Evolutionary conservation across 2,888 invertebrate genomes (phyloP), one percentile per base, ranked within the genome.

Genomic region (Ornithoptera alexandrae): DNA sequence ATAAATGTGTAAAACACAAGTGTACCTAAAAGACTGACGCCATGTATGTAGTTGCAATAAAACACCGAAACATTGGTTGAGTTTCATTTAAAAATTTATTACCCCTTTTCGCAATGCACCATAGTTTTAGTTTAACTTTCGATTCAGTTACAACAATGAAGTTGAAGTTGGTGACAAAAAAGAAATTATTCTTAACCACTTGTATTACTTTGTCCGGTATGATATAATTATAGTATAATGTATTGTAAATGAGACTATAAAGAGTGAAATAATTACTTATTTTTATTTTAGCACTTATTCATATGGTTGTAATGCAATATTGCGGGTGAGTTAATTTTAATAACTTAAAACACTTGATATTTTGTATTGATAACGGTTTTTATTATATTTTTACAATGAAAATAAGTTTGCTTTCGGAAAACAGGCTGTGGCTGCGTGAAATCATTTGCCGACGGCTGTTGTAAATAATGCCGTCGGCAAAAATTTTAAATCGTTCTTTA

Each of bases 201-300:
- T 61, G 65, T 68, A 68, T 68, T 36, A 62, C 67, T 71, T 65
- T 73, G 72, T 83, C 36, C 22, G 62, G 69, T 69, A 7, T 4
- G 69, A 39, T 56, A 57, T 65, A 15, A 65, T 65, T 62, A 30
- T 7, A 63, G 53, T 63, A 53, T 18, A 30, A 17, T 30, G 5
- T 53, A 18, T 53, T 53, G 1, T n/a, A 53, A 0, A 53, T 3
- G 53, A 53, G n/a, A n/a, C 18, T 53, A 1, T 53, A 18, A 17
- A 18, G 12, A 18, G 1, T 4, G 22, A 22, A 15, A 3, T 50
- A 57, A 57, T 67, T 62, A 17, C 0, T 60, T 56, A 36, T 64
- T 57, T 56, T 53, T 20, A 62, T 70, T 67, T 39, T 63, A 70
- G 70, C 22, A 6, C 50, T 22, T 60, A 15, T 66, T 24, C 15